phyloP scores from a whole-genome alignment of 2,888 invertebrate species.

The Cenopis cana region DNA sequence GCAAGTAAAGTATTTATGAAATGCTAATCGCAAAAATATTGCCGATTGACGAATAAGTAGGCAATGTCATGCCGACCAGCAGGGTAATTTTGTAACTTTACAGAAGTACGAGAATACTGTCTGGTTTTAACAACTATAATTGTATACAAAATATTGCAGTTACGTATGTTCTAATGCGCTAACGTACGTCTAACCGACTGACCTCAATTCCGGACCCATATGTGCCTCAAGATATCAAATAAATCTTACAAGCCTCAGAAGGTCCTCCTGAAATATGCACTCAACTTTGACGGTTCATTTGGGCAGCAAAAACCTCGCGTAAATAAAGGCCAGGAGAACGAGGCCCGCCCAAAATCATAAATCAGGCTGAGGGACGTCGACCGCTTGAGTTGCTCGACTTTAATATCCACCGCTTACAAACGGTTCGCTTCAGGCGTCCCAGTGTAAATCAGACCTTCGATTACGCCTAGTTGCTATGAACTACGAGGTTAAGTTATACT shows the following conservation, averaged over 20 bases:
- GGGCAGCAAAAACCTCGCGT: conserved; percentile 29
- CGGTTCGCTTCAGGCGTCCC: not conserved
- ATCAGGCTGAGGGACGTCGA: conserved; percentile 30
- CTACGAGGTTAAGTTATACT: not conserved
- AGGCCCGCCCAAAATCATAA: conserved; percentile 32
- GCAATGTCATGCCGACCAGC: too few relatives aligned
- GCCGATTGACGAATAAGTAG: too few relatives aligned
- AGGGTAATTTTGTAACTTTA: too few relatives aligned
- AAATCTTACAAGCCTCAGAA: conserved; percentile 2
- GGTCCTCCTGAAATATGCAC: conserved; percentile 29
- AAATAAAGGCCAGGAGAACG: conserved; percentile 41
- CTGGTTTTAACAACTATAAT: too few relatives aligned
- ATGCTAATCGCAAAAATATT: too few relatives aligned
- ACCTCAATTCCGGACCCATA: not conserved
- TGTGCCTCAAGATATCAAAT: not conserved
- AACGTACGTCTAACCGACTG: not conserved
- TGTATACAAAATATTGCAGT: too few relatives aligned
- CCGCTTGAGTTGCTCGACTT: conserved; percentile 15
- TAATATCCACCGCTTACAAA: not conserved
- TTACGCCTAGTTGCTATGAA: not conserved
- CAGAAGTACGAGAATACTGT: too few relatives aligned
- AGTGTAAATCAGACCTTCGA: not conserved
- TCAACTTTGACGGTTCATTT: conserved; percentile 34
- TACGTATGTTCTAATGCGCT: too few relatives aligned
- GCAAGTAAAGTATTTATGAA: too few relatives aligned